Conservation (phyloP, 92 coral and sea anemone genomes). For the Isaurus tuberculatus region DNA sequence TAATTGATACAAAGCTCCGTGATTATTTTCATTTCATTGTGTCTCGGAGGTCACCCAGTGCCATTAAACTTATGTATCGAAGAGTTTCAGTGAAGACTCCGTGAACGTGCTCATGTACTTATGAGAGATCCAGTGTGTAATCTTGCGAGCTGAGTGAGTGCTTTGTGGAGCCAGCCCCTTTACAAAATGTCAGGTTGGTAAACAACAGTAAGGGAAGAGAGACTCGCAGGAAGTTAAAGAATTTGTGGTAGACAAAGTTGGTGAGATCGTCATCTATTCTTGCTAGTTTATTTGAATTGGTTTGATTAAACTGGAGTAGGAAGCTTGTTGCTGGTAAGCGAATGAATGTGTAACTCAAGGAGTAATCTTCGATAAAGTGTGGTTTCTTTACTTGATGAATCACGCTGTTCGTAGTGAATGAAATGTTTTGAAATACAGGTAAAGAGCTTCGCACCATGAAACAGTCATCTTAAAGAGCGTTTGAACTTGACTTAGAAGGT, state of each 20-base stretch:
- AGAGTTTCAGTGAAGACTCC: slow-evolving; percentile 19
- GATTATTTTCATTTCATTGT: slow-evolving; percentile 51
- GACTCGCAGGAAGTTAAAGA: slow-evolving; percentile 50
- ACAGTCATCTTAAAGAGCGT: not conserved
- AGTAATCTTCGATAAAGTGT: too few relatives aligned
- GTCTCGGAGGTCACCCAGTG: slow-evolving; percentile 29
- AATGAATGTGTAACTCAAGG: not conserved
- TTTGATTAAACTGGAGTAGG: not conserved
- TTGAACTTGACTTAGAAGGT: not conserved
- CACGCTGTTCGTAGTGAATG: not conserved
- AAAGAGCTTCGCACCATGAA: not conserved
- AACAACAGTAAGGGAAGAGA: slow-evolving; percentile 16
- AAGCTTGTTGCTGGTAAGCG: not conserved
- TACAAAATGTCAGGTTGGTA: slow-evolving; percentile 36
- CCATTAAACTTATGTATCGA: slow-evolving; percentile 31
- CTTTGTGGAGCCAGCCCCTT: slow-evolving; percentile 10
- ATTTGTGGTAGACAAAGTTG: slow-evolving; percentile 35
- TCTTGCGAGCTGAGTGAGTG: slow-evolving; percentile 4
- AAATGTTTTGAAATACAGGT: not conserved
- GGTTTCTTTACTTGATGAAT: not conserved
- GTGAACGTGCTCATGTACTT: slow-evolving; percentile 8
- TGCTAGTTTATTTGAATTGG: not conserved
- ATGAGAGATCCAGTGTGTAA: not conserved
- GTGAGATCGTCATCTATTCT: not conserved
- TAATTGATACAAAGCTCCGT: slow-evolving; percentile 46